Percentiles rank a stretch among this genome's conserved stretches.
These are phyloP conservation scores for Peromyscus californicus DNA, from an alignment of 2,113 vertebrate species.

Conservation along the genomic window DNA sequence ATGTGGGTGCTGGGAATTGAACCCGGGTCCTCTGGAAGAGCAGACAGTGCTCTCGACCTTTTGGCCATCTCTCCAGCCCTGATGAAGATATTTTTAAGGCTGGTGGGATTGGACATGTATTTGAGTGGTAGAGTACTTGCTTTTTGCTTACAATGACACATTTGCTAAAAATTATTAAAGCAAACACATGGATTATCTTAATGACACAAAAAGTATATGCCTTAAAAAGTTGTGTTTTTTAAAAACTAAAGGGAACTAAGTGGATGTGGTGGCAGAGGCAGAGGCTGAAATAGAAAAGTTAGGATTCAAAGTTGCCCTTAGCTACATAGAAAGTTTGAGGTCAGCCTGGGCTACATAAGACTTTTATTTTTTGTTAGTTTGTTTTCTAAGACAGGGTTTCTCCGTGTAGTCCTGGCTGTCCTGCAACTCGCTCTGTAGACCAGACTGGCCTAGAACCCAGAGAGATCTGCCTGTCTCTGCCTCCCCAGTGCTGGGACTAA, in stretches of 20 bases:
- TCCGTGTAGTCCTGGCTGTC: not conserved
- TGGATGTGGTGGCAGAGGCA: not conserved
- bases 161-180: not conserved
- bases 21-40: too few relatives aligned
- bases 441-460: not conserved
- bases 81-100: not conserved
- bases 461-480: not conserved
- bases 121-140: not conserved
- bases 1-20: too few relatives aligned
- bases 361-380: not conserved
- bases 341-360: not conserved
- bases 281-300: not conserved
- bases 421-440: not conserved
- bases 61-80: too few relatives aligned
- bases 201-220: not conserved
- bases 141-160: too few relatives aligned
- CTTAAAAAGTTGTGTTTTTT: not conserved
- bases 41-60: too few relatives aligned
- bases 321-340: not conserved
- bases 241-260: not conserved
- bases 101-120: not conserved
- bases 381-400: not conserved
- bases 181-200: not conserved
- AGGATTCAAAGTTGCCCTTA: not conserved
- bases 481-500: not conserved